Evolutionary conservation across 2,888 invertebrate genomes (phyloP), one percentile per base, ranked within the genome.

Genomic region (Alitta virens): DNA sequence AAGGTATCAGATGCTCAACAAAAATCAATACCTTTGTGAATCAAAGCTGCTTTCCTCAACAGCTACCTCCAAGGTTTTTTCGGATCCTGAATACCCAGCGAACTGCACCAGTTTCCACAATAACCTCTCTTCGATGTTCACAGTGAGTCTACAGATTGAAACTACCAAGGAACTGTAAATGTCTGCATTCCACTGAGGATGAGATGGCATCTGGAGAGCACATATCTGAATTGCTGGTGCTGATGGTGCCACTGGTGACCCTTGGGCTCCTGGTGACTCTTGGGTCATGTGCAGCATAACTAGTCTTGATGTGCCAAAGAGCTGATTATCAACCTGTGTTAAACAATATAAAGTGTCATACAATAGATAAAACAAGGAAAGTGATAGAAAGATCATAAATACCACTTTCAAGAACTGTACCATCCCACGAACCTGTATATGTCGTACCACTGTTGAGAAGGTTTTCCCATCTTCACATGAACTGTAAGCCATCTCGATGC

Each of bases 111-210:
- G 78, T 79, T 91, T 90, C 71, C 91, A 85, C 33, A 94, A 84
- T 33, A 93, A 83, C 62, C 87, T 86, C 81, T 99, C 98, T 78
- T 99, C 98, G 14, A 99, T 84, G 63, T 91, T 88, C 12, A 96
- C 84, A 43, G 91, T 90, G 63, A 95, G 85, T 60, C 93, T 92
- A 58, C 91, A 89, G 60, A 95, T 84, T 66, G 89, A 88, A 16
- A 96, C 85, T 23, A 91, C 88, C 63, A 95, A 84, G 80, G 94
- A 90, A 84, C 88, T 90, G 83, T 92, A 93, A 78, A 93, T 93
- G 70, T 91, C 88, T 1, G 94, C 93, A 83, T 94, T 91, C 83
- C 80, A 87, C 78, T 87, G 86, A 14, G 86, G 85, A 75, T 88
- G 50, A 38, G 90, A 62, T 27, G 90, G 88, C 67, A 90, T 70